phyloP scores from a whole-genome alignment of 2,888 invertebrate genomes.

The Oscheius sp. region DNA sequence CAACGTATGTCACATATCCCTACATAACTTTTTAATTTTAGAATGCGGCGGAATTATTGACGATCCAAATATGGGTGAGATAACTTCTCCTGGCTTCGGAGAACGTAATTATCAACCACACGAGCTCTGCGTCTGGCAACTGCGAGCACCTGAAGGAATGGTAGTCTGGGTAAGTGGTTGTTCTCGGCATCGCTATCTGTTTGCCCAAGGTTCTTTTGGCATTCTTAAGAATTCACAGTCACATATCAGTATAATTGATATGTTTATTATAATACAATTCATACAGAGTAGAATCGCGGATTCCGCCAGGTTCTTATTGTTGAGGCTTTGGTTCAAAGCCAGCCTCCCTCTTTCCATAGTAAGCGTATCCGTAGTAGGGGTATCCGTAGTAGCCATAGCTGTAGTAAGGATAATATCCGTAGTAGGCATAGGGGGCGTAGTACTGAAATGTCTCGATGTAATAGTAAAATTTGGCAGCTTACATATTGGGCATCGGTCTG shows the following conservation, averaged over 20 bases:
- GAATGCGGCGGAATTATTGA: slow-evolving; percentile 58
- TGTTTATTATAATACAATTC: slow-evolving; percentile 12
- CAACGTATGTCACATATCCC: neutral
- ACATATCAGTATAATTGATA: slow-evolving; percentile 10
- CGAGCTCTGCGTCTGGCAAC: slow-evolving; percentile 63
- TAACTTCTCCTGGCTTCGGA: slow-evolving; percentile 54
- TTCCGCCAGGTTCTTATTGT: slow-evolving; percentile 21
- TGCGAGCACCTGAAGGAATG: slow-evolving; percentile 67
- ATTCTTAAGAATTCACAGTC: neutral
- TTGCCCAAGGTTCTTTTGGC: slow-evolving; percentile 4
- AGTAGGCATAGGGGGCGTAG: slow-evolving; percentile 31
- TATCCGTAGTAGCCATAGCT: slow-evolving; percentile 36
- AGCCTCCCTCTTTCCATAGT: slow-evolving; percentile 45
- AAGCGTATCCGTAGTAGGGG: slow-evolving; percentile 42
- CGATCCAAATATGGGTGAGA: slow-evolving; percentile 46
- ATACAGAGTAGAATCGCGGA: neutral
- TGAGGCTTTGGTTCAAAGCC: slow-evolving; percentile 37
- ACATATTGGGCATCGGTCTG: slow-evolving; percentile 38
- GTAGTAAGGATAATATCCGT: slow-evolving; percentile 23
- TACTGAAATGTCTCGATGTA: slow-evolving; percentile 4
- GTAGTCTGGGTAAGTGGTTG: slow-evolving; percentile 57
- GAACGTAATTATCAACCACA: slow-evolving; percentile 59
- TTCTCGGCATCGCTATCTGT: slow-evolving; percentile 4
- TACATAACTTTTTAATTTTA: slow-evolving; percentile 36
- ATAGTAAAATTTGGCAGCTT: neutral